Evolutionary conservation across 2,113 vertebrate species (phyloP), one percentile per base, ranked within the genome.

Genomic region (Suncus etruscus): DNA sequence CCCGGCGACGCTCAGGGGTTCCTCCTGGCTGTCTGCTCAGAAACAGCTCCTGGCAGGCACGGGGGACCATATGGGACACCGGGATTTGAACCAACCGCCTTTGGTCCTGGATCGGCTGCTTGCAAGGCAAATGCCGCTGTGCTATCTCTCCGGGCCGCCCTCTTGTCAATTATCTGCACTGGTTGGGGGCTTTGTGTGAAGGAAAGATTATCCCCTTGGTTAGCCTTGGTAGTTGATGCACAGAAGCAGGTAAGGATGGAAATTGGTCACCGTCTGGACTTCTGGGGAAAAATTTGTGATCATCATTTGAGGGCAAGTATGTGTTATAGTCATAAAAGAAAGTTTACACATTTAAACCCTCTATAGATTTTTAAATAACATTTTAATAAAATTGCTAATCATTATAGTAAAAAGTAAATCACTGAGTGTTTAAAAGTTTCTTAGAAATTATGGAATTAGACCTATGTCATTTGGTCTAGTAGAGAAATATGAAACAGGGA

Each of bases 371-470:
- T 89, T 80, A 91, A 94, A 58, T 94, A 50, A 11, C 3, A 65
- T 82, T 89, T 95, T 94, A 65, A 83, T 91, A 77, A 91, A 86
- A 87, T 69, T 89, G 70, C 22, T 45, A 63, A 58, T 80, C 65
- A 58, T 61, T 95, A 66, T 68, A 16, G 70, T 79, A 48, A 47
- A 63, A 91, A 92, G 69, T 87, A 48, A 86, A 88, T 89, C 69
- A 76, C 75, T 10, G 8, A 80, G 32, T 50, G 11, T 61, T 47
- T 85, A 47, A 85, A 63, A 74, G 63, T 39, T 78, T 18, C 54
- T 20, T 58, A 58, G 16, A 48, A 91, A 83, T 80, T 78, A 12
- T 86, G 83, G 69, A 20, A 81, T 65, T 81, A 78, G 31, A 4
- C 24, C 39, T 73, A 51, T 47, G 65, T 32, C 11, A 90, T 63